Evolutionary conservation across 2,797 vertebrate species (phyloP), one percentile per base, ranked within the genome.

Genomic region (Smutsia temminckii): DNA sequence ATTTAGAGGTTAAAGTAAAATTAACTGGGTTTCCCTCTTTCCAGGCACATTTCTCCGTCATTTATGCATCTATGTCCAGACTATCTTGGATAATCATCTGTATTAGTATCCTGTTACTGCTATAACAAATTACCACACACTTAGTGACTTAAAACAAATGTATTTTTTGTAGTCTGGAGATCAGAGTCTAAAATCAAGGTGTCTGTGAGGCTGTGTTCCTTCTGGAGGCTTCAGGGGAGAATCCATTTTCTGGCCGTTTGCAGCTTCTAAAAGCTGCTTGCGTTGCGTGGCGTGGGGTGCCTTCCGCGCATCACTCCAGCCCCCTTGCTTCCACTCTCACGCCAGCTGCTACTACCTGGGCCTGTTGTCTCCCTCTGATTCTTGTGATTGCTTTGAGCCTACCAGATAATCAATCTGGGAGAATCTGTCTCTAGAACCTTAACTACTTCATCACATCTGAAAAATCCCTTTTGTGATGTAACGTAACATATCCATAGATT

Each of bases 1-100:
- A 17, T 84, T 93, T 29, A 63, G 55, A 92, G 23, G 25, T 83
- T 85, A 85, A 85, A 66, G 74, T 59, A 75, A 85, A 92, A 66
- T 63, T 29, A 42, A 53, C 20, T 20, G 37, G 72, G 20, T 16
- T 72, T 37, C 37, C 16, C 25, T 23, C 40, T 68, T 66, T 21
- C 51, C 11, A 84, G 23, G 37, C 9, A 72, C 21, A 34, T 71
- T 78, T 91, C 53, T 57, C 55, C 88, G 53, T 75, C 59, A 40
- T 88, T 63, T 27, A 51, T 57, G n/a, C 46, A 32, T 46, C n/a
- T 63, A 1, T 71, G 75, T 90, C 49, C 16, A 85, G 51, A 64
- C 13, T 7, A 1, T 78, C 55, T 51, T 20, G n/a, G 37, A 77
- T 84, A 40, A 68, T 17, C 32, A 69, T 40, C 25, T 85, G 40